Conservation (phyloP, 2,113 vertebrate genomes). For the Muntiacus muntjak region DNA sequence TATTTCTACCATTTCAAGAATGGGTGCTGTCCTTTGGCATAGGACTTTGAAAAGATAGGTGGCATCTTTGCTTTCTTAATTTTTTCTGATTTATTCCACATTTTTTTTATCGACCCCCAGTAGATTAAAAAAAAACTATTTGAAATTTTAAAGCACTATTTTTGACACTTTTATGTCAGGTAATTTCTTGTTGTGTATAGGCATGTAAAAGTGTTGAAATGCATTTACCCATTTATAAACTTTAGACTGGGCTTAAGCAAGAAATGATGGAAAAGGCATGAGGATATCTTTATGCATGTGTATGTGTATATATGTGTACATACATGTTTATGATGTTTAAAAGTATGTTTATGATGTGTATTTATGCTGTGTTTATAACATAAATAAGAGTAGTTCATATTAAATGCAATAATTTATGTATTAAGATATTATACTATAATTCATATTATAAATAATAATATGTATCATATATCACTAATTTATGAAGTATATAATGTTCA, state of each 20-base stretch:
- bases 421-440: neutral
- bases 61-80: neutral
- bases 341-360: neutral
- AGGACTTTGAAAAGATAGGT: neutral
- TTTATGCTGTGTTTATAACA: neutral
- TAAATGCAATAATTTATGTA: neutral
- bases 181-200: neutral
- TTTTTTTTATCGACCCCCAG: neutral
- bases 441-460: neutral
- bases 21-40: neutral
- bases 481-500: neutral
- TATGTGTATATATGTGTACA: neutral
- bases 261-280: neutral
- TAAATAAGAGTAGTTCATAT: neutral
- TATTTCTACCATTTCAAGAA: neutral
- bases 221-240: neutral
- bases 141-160: neutral
- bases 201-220: neutral
- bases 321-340: neutral
- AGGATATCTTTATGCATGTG: neutral
- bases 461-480: neutral
- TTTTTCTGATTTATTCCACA: neutral
- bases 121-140: neutral
- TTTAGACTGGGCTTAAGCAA: neutral
- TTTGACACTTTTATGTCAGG: neutral